Evolutionary conservation across 2,113 vertebrate species (phyloP).

Genomic region (Piaya cayana): DNA sequence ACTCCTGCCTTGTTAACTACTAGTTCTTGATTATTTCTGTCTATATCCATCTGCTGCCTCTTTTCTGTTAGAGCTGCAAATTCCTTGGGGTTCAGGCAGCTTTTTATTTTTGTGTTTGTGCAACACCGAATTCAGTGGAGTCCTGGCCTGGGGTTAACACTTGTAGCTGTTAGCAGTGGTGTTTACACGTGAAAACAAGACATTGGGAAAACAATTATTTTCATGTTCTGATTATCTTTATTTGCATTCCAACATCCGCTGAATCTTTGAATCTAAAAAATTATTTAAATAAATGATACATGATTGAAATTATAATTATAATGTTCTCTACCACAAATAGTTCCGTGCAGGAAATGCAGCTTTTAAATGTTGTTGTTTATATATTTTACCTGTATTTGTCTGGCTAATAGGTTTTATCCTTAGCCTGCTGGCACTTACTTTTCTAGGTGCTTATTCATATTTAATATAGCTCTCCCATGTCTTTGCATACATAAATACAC

Average conservation of each 20-base stretch:
- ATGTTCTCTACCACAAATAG: slow-evolving; percentile 19
- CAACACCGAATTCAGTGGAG: background rate
- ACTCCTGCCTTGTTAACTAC: slow-evolving; percentile 56
- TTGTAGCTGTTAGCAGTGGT: background rate
- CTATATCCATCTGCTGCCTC: slow-evolving; percentile 59
- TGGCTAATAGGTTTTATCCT: slow-evolving; percentile 36
- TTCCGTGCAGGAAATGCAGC: background rate
- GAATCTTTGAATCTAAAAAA: background rate
- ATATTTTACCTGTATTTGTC: background rate
- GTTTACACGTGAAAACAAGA: slow-evolving; percentile 25
- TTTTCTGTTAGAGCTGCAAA: slow-evolving; percentile 26
- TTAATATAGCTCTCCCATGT: background rate
- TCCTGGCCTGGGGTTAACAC: background rate
- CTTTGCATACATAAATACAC: slow-evolving; percentile 28
- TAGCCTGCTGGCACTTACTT: background rate
- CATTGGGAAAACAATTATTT: slow-evolving; percentile 27
- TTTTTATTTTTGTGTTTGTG: slow-evolving; percentile 13
- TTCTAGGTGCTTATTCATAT: slow-evolving; percentile 23
- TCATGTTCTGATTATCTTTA: background rate
- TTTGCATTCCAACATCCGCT: background rate
- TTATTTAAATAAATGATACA: slow-evolving; percentile 1
- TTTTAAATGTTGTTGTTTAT: background rate
- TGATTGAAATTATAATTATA: slow-evolving; percentile 29
- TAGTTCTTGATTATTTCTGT: slow-evolving; percentile 59
- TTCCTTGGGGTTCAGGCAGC: slow-evolving; percentile 16